These are phyloP conservation scores for Mormyrus lacerda DNA, from an alignment of 2,113 vertebrate species.

Conservation along the genomic window DNA sequence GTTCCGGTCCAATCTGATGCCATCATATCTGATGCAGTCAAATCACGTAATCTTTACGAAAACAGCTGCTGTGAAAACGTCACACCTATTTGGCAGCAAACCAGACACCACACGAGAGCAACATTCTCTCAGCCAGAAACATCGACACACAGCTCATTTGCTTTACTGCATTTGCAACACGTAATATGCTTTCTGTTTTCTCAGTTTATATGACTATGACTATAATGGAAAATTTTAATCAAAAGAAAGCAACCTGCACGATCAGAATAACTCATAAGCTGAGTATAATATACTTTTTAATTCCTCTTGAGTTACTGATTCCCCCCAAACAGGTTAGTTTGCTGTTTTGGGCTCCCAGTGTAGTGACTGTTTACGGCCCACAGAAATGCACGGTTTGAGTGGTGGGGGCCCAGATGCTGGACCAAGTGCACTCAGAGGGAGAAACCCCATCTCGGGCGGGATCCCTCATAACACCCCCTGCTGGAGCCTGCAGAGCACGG, in stretches of 20 bases:
- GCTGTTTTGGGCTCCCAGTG: neutral
- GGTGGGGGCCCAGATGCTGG: neutral
- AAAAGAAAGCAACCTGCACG: neutral
- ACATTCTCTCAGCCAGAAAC: neutral
- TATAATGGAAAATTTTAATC: neutral
- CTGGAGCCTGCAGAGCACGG: conserved; percentile 13
- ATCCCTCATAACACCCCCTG: conserved; percentile 28
- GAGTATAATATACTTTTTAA: neutral
- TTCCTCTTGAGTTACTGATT: neutral
- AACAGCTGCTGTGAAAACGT: neutral
- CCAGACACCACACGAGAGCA: neutral
- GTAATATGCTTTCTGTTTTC: neutral
- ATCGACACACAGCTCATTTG: neutral
- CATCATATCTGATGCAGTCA: neutral
- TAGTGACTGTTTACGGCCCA: neutral
- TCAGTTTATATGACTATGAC: neutral
- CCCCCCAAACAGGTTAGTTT: neutral
- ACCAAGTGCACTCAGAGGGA: neutral
- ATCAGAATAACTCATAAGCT: neutral
- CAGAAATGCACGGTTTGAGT: neutral
- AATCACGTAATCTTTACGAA: neutral
- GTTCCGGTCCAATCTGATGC: neutral
- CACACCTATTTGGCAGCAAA: neutral
- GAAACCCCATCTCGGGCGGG: neutral
- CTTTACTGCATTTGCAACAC: neutral